Evolutionary conservation across 1,140 invertebrate species (phyloP), one percentile per base, ranked within the genome.

Genomic region (Hyles euphorbiae): DNA sequence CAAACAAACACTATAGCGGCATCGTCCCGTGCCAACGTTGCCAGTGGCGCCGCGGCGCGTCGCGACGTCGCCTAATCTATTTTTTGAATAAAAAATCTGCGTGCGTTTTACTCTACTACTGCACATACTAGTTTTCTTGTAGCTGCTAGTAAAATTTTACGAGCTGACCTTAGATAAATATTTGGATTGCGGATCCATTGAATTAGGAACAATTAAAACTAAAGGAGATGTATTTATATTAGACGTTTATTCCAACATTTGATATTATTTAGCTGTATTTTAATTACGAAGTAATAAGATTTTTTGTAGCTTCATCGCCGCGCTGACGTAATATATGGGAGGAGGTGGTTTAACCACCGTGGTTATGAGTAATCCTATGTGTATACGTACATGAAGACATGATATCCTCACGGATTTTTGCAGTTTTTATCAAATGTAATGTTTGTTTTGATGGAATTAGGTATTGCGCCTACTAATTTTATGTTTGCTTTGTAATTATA

Each of bases 21-120:
- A 50, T 65, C 74, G 67, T 73, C 75, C 75, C 67, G 81, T 85
- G 81, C 85, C 81, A 88, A 82, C 68, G 66, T 49, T 66, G 74
- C 68, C 69, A 63, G 78, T 81, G 78, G 82, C 82, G 81, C 76
- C 76, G 69, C 68, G 72, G 43, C 70, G 74, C 78, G 71, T 70
- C 78, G 67, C 58, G 52, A 68, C 78, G 75, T 79, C 77, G 75
- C 73, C 68, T 67, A 63, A 51, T 72, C 74, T 83, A 76, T 72
- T 76, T 83, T 81, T 77, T 69, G 66, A 70, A 63, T 73, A 72
- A 75, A 78, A 68, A 65, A 59, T 58, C 48, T 54, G 56, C 57
- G 47, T 44, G 53, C 43, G 43, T 22, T 52, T 34, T 58, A 32
- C 10, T 40, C 36, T 5, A 40, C 8, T 40, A 40, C 8, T 8